Evolutionary conservation across 2,888 invertebrate species (phyloP).

Genomic region (Bombylius major): DNA sequence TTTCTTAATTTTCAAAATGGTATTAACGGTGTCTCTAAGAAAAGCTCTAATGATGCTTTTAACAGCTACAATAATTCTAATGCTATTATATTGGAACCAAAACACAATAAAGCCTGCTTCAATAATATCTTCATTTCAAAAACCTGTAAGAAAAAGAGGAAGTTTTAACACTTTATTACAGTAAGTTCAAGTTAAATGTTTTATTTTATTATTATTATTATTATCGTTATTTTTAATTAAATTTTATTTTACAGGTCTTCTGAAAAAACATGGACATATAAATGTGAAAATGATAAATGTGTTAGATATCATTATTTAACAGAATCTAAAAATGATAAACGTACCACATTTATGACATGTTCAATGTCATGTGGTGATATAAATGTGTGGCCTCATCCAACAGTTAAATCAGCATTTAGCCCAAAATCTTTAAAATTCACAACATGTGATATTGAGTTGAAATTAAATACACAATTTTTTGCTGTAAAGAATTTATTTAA

Average conservation of each 20-base stretch:
- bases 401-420: conserved; percentile 54
- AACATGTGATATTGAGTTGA: conserved; percentile 27
- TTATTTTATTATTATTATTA: background rate
- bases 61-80: conserved; percentile 42
- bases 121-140: conserved; percentile 32
- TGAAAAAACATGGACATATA: conserved; percentile 59
- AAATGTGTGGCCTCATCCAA: conserved; percentile 71
- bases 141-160: conserved; percentile 21
- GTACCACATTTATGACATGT: conserved; percentile 57
- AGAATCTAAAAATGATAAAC: conserved; percentile 30
- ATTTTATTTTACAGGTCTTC: conserved; percentile 23
- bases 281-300: conserved; percentile 56
- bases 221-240: background rate
- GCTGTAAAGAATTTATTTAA: conserved; percentile 27
- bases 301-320: conserved; percentile 42
- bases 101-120: conserved; percentile 37
- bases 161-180: conserved; percentile 21
- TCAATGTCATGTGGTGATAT: conserved; percentile 60
- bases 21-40: conserved; percentile 39
- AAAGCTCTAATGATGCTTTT: conserved; percentile 44
- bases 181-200: conserved; percentile 20
- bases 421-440: conserved; percentile 46
- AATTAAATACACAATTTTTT: conserved; percentile 26
- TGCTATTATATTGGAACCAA: conserved; percentile 50
- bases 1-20: conserved; percentile 34